Conservation (phyloP, 2,113 vertebrate genomes). For the Polypterus senegalus region DNA sequence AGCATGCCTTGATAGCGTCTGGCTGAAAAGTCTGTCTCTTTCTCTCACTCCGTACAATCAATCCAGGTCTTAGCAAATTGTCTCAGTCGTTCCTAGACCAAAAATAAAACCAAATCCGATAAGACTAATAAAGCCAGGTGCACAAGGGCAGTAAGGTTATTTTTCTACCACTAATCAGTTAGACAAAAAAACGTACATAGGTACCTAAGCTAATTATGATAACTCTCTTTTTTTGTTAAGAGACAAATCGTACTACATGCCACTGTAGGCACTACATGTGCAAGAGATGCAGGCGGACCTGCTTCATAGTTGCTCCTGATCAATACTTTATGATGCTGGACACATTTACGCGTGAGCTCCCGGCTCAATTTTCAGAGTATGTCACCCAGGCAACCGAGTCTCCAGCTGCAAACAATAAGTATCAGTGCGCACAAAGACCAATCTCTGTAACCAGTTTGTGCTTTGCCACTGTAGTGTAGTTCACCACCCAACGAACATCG, state of each 20-base stretch:
- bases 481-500: no score
- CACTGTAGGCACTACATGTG: not conserved
- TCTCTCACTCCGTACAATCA: slow-evolving; percentile 25
- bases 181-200: not conserved
- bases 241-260: not conserved
- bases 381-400: slow-evolving; percentile 8
- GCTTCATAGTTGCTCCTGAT: not conserved
- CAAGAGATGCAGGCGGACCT: not conserved
- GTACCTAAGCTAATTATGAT: not conserved
- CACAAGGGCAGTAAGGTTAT: not conserved
- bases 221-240: not conserved
- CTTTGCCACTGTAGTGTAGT: no score
- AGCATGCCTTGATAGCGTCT: slow-evolving; percentile 21
- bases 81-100: slow-evolving; percentile 31
- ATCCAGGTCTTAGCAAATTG: slow-evolving; percentile 8
- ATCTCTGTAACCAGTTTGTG: no score
- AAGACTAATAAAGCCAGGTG: slow-evolving; percentile 20
- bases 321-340: not conserved
- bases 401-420: not conserved
- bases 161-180: no score
- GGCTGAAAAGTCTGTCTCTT: slow-evolving; percentile 26
- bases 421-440: no score
- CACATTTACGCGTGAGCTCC: not conserved
- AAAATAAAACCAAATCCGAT: slow-evolving; percentile 46
- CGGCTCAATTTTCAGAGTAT: not conserved